Percentiles rank a stretch among this genome's conserved stretches.
These are phyloP conservation scores for Thalassarche chlororhynchos DNA, from an alignment of 2,113 vertebrate species.

Conservation along the genomic window DNA sequence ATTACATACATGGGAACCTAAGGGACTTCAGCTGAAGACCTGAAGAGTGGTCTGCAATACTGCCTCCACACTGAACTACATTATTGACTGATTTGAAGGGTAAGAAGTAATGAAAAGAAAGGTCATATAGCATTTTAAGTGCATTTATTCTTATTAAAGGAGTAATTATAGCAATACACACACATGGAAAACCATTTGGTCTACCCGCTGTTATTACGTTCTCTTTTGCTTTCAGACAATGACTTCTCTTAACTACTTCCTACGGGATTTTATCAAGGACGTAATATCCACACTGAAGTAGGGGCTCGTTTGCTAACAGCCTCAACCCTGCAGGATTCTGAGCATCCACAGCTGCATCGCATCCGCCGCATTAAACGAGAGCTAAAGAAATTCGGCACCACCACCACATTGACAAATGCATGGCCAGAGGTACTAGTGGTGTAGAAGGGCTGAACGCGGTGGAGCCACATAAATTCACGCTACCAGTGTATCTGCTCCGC, in stretches of 20 bases:
- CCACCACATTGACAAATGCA: accelerated
- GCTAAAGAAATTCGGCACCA: not conserved
- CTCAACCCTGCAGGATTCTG: not conserved
- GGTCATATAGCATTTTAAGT: not conserved
- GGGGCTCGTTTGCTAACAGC: not conserved
- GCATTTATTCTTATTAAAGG: constrained; percentile 13
- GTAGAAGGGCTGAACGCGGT: not conserved
- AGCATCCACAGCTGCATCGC: accelerated
- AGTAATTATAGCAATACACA: not conserved
- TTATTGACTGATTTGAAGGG: not conserved
- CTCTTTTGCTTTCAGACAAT: constrained; percentile 13
- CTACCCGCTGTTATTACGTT: accelerated
- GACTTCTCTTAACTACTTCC: constrained; percentile 18
- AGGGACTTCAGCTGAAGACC: not conserved
- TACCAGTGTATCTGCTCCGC: not conserved
- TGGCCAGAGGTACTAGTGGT: accelerated
- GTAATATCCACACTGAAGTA: not conserved
- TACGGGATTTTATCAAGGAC: not conserved
- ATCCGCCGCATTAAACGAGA: not conserved
- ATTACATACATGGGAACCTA: not conserved
- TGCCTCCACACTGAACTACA: not conserved
- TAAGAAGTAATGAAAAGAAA: constrained; percentile 24
- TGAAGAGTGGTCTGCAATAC: not conserved
- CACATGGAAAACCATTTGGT: constrained; percentile 8
- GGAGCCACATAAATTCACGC: not conserved